Evolutionary conservation across 2,797 vertebrate species (phyloP).

Genomic region (Macrochelys suwanniensis): DNA sequence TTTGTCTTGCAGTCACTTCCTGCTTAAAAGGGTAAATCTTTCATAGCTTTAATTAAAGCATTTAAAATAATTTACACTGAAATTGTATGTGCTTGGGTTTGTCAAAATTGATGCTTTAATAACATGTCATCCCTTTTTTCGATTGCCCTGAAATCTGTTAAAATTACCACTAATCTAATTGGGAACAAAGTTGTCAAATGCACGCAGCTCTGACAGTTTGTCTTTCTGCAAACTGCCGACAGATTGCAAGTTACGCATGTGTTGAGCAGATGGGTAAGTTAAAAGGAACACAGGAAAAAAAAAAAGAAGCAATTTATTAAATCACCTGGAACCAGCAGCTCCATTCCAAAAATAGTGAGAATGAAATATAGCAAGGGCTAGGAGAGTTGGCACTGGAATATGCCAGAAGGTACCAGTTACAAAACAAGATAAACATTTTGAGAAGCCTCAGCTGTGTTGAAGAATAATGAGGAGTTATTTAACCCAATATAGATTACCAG

Average conservation of each 20-base stretch:
- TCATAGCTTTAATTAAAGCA: slow-evolving; percentile 87
- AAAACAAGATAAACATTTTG: slow-evolving; percentile 92
- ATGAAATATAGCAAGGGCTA: slow-evolving; percentile 89
- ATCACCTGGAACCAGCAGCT: slow-evolving; percentile 91
- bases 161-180: slow-evolving; percentile 90
- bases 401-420: slow-evolving; percentile 90
- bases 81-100: slow-evolving; percentile 86
- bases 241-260: slow-evolving; percentile 90
- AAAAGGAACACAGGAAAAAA: slow-evolving; percentile 85
- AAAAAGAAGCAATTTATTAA: slow-evolving; percentile 90
- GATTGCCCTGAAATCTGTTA: slow-evolving; percentile 89
- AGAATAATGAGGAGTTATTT: slow-evolving; percentile 90
- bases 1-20: slow-evolving; percentile 85
- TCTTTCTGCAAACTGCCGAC: slow-evolving; percentile 89
- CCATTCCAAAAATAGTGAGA: slow-evolving; percentile 90
- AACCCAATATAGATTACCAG: slow-evolving; percentile 87
- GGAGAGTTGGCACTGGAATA: slow-evolving; percentile 86
- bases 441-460: slow-evolving; percentile 89
- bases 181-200: slow-evolving; percentile 89
- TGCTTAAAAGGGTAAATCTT: slow-evolving; percentile 85
- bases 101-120: slow-evolving; percentile 89
- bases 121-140: slow-evolving; percentile 85
- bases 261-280: slow-evolving; percentile 91
- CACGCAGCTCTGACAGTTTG: slow-evolving; percentile 87
- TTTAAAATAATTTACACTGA: slow-evolving; percentile 88